These are phyloP conservation scores for Drosophila sordidula DNA, from an alignment of 2,888 invertebrate genomes.

Conservation along the genomic window DNA sequence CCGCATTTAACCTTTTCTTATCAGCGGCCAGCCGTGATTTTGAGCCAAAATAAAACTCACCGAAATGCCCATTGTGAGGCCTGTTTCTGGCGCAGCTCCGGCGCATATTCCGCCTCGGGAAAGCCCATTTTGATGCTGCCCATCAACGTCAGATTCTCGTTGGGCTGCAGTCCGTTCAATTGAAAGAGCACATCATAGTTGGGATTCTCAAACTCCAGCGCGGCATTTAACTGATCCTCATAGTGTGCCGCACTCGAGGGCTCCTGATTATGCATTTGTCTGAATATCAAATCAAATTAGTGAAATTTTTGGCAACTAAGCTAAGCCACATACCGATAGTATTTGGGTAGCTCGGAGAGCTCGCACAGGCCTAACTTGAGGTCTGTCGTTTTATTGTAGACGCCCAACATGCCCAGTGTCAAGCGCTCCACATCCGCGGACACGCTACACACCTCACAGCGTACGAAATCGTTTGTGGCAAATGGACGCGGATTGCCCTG, in stretches of 20 bases:
- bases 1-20: slow-evolving; percentile 11
- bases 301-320: background rate
- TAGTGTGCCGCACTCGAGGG: slow-evolving; percentile 86
- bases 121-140: slow-evolving; percentile 88
- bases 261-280: slow-evolving; percentile 55
- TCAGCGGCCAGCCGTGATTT: slow-evolving; percentile 31
- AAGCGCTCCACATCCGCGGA: slow-evolving; percentile 95
- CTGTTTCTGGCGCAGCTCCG: slow-evolving; percentile 94
- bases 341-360: slow-evolving; percentile 91
- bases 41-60: slow-evolving; percentile 58
- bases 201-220: slow-evolving; percentile 95
- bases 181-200: slow-evolving; percentile 93
- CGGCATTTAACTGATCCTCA: slow-evolving; percentile 92
- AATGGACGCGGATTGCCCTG: slow-evolving; percentile 91
- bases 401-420: slow-evolving; percentile 94
- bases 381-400: slow-evolving; percentile 89
- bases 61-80: slow-evolving; percentile 97
- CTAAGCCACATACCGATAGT: slow-evolving; percentile 91
- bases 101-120: slow-evolving; percentile 92
- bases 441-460: slow-evolving; percentile 95
- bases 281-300: slow-evolving; percentile 6
- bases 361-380: slow-evolving; percentile 93
- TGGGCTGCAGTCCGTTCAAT: slow-evolving; percentile 86
- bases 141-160: slow-evolving; percentile 82
- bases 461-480: slow-evolving; percentile 93